phyloP scores from a whole-genome alignment of 2,113 vertebrate genomes.

The Phrynosoma platyrhinos region DNA sequence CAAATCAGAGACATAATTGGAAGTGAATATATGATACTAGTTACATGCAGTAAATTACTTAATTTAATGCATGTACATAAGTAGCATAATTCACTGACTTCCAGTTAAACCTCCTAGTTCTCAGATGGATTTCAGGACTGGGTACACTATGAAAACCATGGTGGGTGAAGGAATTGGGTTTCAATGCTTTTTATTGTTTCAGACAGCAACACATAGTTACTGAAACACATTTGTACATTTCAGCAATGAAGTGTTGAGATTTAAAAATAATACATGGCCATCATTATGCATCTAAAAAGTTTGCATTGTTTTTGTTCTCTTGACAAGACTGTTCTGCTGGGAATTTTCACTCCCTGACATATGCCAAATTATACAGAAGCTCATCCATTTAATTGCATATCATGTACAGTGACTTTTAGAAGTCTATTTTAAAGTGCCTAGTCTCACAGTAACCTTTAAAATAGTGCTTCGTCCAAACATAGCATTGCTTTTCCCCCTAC shows the following conservation, averaged over 20 bases:
- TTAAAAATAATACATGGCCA: neutral
- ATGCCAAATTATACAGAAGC: slow-evolving; percentile 58
- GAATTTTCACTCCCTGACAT: slow-evolving; percentile 44
- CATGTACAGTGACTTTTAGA: slow-evolving; percentile 59
- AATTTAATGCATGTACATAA: neutral
- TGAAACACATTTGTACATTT: neutral
- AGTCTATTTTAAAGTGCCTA: slow-evolving; percentile 29
- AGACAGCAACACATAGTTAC: neutral
- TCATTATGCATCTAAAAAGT: slow-evolving; percentile 46
- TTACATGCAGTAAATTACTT: neutral
- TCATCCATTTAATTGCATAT: slow-evolving; percentile 61
- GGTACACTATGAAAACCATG: neutral
- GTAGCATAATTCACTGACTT: neutral
- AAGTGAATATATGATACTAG: neutral
- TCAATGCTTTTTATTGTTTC: neutral
- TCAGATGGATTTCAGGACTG: neutral
- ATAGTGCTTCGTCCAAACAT: slow-evolving; percentile 46
- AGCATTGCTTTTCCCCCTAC: slow-evolving; percentile 23
- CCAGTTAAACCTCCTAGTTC: neutral
- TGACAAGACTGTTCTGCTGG: slow-evolving; percentile 53
- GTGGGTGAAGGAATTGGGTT: slow-evolving; percentile 7
- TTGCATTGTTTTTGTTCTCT: slow-evolving; percentile 44
- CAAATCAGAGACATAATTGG: neutral
- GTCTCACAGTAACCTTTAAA: slow-evolving; percentile 63
- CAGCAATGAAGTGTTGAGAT: slow-evolving; percentile 23